Base-by-base conservation (phyloP, 1,140 invertebrate genomes). In the Ectropis grisescens region DNA sequence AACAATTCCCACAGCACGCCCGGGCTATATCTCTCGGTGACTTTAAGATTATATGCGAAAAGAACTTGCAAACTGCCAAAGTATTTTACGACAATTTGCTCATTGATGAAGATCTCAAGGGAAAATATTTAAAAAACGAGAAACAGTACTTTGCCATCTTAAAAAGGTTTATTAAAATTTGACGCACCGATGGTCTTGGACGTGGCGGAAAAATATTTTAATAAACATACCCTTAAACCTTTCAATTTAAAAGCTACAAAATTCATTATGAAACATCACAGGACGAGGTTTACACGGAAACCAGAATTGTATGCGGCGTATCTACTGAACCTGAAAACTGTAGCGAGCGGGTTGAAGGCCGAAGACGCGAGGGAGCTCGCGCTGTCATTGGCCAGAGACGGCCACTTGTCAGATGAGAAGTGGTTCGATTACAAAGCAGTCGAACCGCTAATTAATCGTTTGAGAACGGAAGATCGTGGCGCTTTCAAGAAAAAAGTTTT, bases 381-480 rank as follows among this genome's bases (percentile, higher is more conserved):
- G 2, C 3, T 65, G 2, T 40, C 34, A 32, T 33, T 69, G n/a
- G 59, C 66, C 0, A 29, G 40, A 27, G 64, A 64, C 0, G 29
- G 58, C n/a, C 68, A 64, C 28, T 38, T 74, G 11, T n/a, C n/a
- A n/a, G n/a, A n/a, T n/a, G 25, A 30, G 1, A 9, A 24, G 9
- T 58, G 56, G 41, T 61, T 70, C 32, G 37, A 46, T 9, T 74
- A 62, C 29, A 45, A 66, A 37, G 32, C 35, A n/a, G 54, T 60
- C 6, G 66, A 74, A 31, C 64, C 66, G 8, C 29, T 70, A 1
- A 39, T 70, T 9, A 62, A 62, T 35, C 43, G 51, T 11, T n/a
- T 74, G 4, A 39, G 35, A 16, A 15, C 16, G 2, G 16, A 51
- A 3, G 27, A 45, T 13, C 43, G 44, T 34, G 28, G 30, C 2